Percentiles rank a stretch among this genome's conserved stretches.
Conservation (phyloP, 2,797 vertebrate species). For the Syngnathus rostellatus region DNA sequence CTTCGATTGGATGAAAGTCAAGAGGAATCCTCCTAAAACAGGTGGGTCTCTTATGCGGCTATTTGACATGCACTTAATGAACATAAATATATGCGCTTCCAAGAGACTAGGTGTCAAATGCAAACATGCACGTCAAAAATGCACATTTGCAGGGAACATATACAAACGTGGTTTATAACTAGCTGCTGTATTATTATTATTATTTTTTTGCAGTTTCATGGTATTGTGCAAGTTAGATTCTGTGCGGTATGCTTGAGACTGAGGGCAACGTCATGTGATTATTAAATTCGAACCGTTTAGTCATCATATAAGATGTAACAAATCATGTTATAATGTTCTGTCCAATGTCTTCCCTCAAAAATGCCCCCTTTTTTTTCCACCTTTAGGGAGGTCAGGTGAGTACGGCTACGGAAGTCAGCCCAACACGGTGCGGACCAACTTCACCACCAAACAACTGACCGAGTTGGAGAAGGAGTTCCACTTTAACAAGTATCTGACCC, state of each 20-base stretch:
- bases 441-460: slow-evolving; percentile 95
- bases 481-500: slow-evolving; percentile 97
- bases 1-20: slow-evolving; percentile 99
- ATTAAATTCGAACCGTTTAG: no score
- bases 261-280: no score
- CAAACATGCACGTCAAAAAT: no score
- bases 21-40: slow-evolving; percentile 97
- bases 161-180: background rate
- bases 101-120: no score
- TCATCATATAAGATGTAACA: no score
- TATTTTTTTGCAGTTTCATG: background rate
- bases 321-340: no score
- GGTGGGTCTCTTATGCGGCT: slow-evolving; percentile 66
- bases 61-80: background rate
- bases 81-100: no score
- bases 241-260: no score
- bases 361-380: background rate
- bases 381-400: slow-evolving; percentile 84
- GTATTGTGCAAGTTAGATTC: no score
- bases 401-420: slow-evolving; percentile 88
- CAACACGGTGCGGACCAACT: slow-evolving; percentile 92
- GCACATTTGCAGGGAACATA: no score
- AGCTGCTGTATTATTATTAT: background rate
- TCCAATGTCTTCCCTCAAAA: no score
- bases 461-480: slow-evolving; percentile 98